Evolutionary conservation across 2,113 vertebrate species (phyloP).

Genomic region (Chrysochloris asiatica): DNA sequence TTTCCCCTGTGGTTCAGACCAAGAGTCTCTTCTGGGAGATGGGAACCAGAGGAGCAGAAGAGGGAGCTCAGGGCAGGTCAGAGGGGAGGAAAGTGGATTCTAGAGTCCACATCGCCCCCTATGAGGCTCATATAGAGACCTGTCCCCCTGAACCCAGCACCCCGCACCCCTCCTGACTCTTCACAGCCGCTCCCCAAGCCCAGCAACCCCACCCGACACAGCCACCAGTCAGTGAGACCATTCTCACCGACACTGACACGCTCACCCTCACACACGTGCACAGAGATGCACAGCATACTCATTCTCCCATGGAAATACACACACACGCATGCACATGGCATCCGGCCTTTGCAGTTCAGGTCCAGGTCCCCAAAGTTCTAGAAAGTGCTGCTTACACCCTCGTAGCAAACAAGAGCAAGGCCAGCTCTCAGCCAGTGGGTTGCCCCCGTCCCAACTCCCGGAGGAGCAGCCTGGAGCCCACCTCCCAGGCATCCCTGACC

Average conservation of each 20-base stretch:
- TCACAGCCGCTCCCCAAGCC: not conserved
- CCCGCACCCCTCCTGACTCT: not conserved
- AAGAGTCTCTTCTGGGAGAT: not conserved
- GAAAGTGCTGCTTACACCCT: not conserved
- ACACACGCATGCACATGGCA: not conserved
- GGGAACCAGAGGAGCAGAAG: not conserved
- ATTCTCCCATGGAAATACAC: no score
- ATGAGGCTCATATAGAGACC: not conserved
- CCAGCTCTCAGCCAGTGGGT: not conserved
- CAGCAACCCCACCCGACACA: not conserved
- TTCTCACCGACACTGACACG: no score
- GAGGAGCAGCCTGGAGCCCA: not conserved
- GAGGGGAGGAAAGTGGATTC: no score
- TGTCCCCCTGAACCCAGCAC: no score
- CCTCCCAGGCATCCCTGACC: not conserved
- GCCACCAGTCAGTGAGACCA: not conserved
- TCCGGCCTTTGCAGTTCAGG: not conserved
- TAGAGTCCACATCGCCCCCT: accelerated
- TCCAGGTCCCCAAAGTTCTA: not conserved
- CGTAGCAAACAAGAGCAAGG: not conserved
- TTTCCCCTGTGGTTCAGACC: not conserved
- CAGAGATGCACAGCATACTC: not conserved
- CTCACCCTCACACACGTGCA: not conserved
- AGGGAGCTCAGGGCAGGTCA: not conserved
- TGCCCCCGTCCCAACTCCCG: constrained; percentile 29